These are phyloP conservation scores for Sebastolobus alascanus DNA, from an alignment of 2,797 vertebrate species.

Conservation along the genomic window DNA sequence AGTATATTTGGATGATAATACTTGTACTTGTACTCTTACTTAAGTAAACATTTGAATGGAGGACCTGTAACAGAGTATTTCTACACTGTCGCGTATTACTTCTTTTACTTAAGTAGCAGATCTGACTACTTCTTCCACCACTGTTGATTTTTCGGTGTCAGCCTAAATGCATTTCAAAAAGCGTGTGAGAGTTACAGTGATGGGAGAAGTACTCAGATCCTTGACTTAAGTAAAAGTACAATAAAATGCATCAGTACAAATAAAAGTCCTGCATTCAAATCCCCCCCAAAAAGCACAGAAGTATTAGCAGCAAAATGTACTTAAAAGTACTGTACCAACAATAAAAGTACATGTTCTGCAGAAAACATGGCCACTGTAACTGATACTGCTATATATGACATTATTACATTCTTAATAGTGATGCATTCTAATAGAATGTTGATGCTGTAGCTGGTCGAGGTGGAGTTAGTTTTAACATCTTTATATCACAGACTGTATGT, in stretches of 20 bases:
- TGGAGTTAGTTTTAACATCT: not conserved
- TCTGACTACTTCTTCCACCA: conserved; percentile 1
- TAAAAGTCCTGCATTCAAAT: not conserved
- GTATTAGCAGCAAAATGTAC: not conserved
- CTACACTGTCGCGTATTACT: not conserved
- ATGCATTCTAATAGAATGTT: not conserved
- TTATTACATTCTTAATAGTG: not conserved
- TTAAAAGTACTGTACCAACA: not conserved
- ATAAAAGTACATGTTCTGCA: not conserved
- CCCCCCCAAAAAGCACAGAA: not conserved
- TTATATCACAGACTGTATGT: not conserved
- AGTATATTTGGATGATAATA: not conserved
- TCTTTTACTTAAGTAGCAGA: not conserved
- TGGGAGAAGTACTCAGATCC: not conserved
- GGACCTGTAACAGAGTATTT: not conserved
- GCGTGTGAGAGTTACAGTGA: not conserved
- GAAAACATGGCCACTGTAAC: not conserved
- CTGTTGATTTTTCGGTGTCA: not conserved
- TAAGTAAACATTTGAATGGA: not conserved
- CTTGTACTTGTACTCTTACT: not conserved
- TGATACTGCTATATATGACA: not conserved
- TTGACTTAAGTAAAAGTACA: not conserved
- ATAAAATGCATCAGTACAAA: not conserved
- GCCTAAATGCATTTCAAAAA: conserved; percentile 16
- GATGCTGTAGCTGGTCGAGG: not conserved